Conservation (phyloP, 2,797 vertebrate species). For the Enteromius treurensis region DNA sequence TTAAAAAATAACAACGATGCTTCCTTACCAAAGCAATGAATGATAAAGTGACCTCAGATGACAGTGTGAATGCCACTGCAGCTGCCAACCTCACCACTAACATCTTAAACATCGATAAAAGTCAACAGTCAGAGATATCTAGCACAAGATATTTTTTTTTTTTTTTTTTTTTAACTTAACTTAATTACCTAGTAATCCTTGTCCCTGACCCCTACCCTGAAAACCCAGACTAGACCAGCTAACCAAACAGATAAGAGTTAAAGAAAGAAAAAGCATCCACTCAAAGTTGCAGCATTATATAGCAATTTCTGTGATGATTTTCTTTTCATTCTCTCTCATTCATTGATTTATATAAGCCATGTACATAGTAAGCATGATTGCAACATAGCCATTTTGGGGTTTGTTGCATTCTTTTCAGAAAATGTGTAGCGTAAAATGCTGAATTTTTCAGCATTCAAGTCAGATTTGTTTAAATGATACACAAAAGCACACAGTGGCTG, state of each 20-base stretch:
- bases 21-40: not conserved
- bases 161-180: not conserved
- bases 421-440: not conserved
- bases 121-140: not conserved
- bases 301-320: not conserved
- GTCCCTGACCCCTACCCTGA: conserved; percentile 20
- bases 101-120: not conserved
- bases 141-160: not conserved
- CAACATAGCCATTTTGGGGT: not conserved
- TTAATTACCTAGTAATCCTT: conserved; percentile 34
- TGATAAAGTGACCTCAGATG: not conserved
- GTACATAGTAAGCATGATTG: not conserved
- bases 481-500: not conserved
- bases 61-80: not conserved
- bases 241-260: conserved; percentile 31
- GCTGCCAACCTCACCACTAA: not conserved
- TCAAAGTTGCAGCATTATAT: not conserved
- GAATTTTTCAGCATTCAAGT: not conserved
- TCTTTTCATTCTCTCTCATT: not conserved
- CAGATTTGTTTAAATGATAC: not conserved
- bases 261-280: conserved; percentile 2
- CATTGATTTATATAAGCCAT: not conserved
- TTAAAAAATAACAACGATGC: not conserved
- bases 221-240: conserved; percentile 40
- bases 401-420: not conserved